These are phyloP conservation scores for Erebia ligea DNA, from an alignment of 2,888 invertebrate genomes.

Conservation along the genomic window DNA sequence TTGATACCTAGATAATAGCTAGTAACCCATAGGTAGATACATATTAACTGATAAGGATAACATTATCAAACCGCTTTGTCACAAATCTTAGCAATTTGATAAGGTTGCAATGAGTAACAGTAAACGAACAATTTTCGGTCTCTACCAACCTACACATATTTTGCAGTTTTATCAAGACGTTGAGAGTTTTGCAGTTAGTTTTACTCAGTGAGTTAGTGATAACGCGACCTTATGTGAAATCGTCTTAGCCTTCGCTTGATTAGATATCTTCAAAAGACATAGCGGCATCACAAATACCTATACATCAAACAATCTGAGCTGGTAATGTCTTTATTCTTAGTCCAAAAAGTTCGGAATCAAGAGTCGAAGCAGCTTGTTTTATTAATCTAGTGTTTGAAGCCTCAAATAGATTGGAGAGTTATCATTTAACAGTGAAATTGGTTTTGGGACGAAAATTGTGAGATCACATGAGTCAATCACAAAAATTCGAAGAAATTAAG, in stretches of 20 bases:
- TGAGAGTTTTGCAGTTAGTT: conserved; percentile 1
- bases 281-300: not conserved
- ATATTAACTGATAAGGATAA: not conserved
- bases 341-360: not conserved
- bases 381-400: no score
- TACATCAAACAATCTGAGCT: not conserved
- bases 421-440: no score
- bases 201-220: conserved; percentile 23
- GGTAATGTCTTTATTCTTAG: not conserved
- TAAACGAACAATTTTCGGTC: no score
- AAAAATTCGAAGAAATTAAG: no score
- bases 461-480: no score
- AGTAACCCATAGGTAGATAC: not conserved
- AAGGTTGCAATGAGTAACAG: conserved; percentile 16
- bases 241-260: not conserved
- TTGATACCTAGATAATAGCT: not conserved
- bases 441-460: no score
- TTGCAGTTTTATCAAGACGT: conserved; percentile 15
- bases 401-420: no score
- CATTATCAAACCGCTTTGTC: conserved; percentile 32
- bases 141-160: not conserved
- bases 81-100: conserved; percentile 28
- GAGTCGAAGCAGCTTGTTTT: no score
- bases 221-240: conserved; percentile 21
- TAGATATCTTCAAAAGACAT: not conserved